A percentile compares a stretch with the other conserved stretches of the same genome.
phyloP scores from a whole-genome alignment of 1,140 invertebrate genomes.

The Eumaeus atala region DNA sequence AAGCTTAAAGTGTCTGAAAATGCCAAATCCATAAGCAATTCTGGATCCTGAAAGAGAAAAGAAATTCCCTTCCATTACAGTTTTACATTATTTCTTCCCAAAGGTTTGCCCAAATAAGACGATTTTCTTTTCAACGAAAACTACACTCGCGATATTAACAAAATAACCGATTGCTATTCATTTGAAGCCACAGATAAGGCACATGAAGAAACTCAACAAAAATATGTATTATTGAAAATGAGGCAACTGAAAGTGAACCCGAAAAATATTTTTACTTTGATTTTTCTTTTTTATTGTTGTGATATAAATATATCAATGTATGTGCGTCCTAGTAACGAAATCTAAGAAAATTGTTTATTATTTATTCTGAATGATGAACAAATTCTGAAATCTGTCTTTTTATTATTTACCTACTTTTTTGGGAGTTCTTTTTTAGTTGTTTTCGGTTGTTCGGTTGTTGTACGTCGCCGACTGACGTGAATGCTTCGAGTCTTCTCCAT shows the following conservation, averaged over 20 bases:
- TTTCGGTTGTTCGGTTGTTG: too few relatives aligned
- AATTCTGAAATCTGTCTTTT: not conserved
- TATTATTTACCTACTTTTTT: too few relatives aligned
- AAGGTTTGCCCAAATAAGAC: slow-evolving; percentile 20
- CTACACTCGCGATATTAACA: slow-evolving; percentile 8
- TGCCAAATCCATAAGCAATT: slow-evolving; percentile 22
- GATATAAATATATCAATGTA: slow-evolving; percentile 23
- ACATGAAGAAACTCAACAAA: slow-evolving; percentile 22
- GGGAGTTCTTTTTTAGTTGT: too few relatives aligned
- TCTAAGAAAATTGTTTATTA: slow-evolving; percentile 23
- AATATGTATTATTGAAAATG: slow-evolving; percentile 26
- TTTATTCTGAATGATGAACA: slow-evolving; percentile 22
- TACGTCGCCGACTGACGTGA: too few relatives aligned
- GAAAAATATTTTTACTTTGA: slow-evolving; percentile 25
- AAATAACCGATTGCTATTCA: slow-evolving; percentile 11
- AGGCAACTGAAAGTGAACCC: slow-evolving; percentile 25
- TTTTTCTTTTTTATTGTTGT: slow-evolving; percentile 23
- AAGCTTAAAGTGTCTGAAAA: slow-evolving; percentile 26
- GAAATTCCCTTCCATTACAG: slow-evolving; percentile 17
- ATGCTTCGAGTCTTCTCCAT: too few relatives aligned
- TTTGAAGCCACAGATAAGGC: slow-evolving; percentile 18
- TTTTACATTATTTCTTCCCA: slow-evolving; percentile 25
- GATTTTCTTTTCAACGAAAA: slow-evolving; percentile 11
- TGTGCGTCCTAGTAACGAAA: slow-evolving; percentile 22
- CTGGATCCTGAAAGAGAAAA: slow-evolving; percentile 17